A percentile compares a stretch with the other conserved stretches of the same genome.
phyloP scores from a whole-genome alignment of 1,140 invertebrate genomes.

The Drosophila nigromelanica region DNA sequence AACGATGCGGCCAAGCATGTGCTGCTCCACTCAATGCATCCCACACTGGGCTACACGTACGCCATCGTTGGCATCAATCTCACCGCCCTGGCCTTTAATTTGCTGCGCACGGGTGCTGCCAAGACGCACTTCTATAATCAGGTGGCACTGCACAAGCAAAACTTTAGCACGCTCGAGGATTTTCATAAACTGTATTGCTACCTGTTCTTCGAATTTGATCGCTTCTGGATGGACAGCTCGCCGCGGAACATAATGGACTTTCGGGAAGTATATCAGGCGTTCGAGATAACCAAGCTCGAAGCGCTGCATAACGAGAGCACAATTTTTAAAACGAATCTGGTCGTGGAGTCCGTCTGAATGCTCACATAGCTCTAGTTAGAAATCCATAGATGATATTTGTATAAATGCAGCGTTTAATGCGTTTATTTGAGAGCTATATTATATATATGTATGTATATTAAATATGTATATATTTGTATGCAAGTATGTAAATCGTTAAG shows the following conservation, averaged over 20 bases:
- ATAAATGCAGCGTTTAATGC: conserved; percentile 77
- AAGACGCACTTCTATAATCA: conserved; percentile 97
- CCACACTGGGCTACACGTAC: conserved; percentile 93
- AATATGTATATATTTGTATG: conserved; percentile 64
- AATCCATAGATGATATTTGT: conserved; percentile 27
- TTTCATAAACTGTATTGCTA: conserved; percentile 98
- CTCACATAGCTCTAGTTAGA: neutral
- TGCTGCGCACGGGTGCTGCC: conserved; percentile 92
- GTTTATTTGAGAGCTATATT: conserved; percentile 73
- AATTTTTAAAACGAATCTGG: conserved; percentile 77
- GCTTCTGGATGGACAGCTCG: conserved; percentile 95
- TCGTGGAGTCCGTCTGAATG: conserved; percentile 74
- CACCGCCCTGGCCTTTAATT: conserved; percentile 93
- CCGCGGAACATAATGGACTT: conserved; percentile 98
- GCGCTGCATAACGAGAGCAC: conserved; percentile 72
- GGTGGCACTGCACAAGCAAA: conserved; percentile 84
- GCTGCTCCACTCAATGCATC: conserved; percentile 94
- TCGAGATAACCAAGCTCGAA: conserved; percentile 86
- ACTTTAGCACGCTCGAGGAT: conserved; percentile 88
- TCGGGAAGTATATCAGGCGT: conserved; percentile 92
- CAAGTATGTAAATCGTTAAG: conserved; percentile 53
- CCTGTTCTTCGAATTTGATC: conserved; percentile 96
- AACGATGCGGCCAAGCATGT: conserved; percentile 91
- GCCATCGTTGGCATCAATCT: conserved; percentile 97
- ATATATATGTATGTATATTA: conserved; percentile 52